Evolutionary conservation across 2,888 invertebrate genomes (phyloP).

Genomic region (Xestoiulus laeticollis): DNA sequence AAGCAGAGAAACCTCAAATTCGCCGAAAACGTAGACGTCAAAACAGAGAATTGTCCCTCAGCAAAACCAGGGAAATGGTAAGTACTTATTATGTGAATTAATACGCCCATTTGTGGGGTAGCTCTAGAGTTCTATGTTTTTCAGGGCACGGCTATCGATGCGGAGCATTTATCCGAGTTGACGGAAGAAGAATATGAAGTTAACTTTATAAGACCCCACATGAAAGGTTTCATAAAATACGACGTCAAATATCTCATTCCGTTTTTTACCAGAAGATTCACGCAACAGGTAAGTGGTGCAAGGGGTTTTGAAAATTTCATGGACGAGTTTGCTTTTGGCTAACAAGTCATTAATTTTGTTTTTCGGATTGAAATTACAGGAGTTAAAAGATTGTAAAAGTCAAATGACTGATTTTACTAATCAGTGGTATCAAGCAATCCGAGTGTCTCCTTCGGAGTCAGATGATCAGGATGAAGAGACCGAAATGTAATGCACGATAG

Average conservation of each 20-base stretch:
- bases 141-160: constrained; percentile 88
- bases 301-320: background rate
- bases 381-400: constrained; percentile 92
- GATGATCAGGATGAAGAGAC: constrained; percentile 56
- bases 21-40: constrained; percentile 65
- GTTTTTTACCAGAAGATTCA: constrained; percentile 94
- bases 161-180: constrained; percentile 89
- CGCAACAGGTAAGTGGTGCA: constrained; percentile 78
- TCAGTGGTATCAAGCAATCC: constrained; percentile 96
- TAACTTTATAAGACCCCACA: constrained; percentile 74
- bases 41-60: constrained; percentile 80
- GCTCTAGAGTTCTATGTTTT: constrained; percentile 50
- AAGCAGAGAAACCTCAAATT: constrained; percentile 71
- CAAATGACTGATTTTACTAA: constrained; percentile 97
- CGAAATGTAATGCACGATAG: constrained; percentile 34
- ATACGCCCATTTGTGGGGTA: background rate
- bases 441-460: constrained; percentile 75
- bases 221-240: constrained; percentile 85
- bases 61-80: constrained; percentile 97
- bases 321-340: constrained; percentile 35
- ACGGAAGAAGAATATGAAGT: constrained; percentile 90
- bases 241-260: constrained; percentile 95
- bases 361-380: constrained; percentile 69
- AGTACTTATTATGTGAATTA: constrained; percentile 56
- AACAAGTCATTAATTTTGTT: constrained; percentile 17